phyloP scores from a whole-genome alignment of 2,113 vertebrate genomes.

The Petromus typicus region DNA sequence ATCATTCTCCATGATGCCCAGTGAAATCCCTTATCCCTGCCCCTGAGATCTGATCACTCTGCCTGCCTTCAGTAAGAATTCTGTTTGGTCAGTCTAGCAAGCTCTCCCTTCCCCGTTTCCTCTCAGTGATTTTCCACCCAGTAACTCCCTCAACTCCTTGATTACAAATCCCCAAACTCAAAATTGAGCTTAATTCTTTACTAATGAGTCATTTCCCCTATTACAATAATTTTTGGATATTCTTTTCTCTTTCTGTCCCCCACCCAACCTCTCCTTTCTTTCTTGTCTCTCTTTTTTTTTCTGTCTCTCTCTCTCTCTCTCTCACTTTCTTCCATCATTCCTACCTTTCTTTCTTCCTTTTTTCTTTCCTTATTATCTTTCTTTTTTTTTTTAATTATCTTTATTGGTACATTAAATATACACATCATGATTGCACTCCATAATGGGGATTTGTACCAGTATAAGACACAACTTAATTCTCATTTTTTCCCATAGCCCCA shows the following conservation, averaged over 20 bases:
- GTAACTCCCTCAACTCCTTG: background rate
- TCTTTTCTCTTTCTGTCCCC: background rate
- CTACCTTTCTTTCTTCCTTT: background rate
- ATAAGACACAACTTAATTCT: too few species aligned
- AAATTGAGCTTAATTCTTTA: background rate
- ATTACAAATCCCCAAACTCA: background rate
- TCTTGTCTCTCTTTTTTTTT: background rate
- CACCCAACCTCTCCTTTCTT: background rate
- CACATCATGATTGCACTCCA: too few species aligned
- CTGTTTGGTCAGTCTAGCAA: background rate
- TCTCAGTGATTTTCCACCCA: background rate
- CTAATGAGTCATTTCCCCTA: background rate
- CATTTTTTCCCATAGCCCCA: too few species aligned
- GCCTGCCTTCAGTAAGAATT: background rate
- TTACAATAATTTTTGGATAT: background rate
- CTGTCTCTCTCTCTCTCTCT: too few species aligned
- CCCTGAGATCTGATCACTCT: background rate
- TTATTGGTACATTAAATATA: too few species aligned
- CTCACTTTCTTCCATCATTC: too few species aligned
- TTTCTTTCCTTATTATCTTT: background rate
- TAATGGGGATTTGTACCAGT: too few species aligned
- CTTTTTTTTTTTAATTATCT: too few species aligned
- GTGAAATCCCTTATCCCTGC: background rate
- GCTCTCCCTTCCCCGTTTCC: background rate
- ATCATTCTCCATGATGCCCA: background rate